A percentile compares a stretch with the other conserved stretches of the same genome.
These are phyloP conservation scores for Listrodromus nycthemerus DNA, from an alignment of 2,888 invertebrate species.

Conservation along the genomic window DNA sequence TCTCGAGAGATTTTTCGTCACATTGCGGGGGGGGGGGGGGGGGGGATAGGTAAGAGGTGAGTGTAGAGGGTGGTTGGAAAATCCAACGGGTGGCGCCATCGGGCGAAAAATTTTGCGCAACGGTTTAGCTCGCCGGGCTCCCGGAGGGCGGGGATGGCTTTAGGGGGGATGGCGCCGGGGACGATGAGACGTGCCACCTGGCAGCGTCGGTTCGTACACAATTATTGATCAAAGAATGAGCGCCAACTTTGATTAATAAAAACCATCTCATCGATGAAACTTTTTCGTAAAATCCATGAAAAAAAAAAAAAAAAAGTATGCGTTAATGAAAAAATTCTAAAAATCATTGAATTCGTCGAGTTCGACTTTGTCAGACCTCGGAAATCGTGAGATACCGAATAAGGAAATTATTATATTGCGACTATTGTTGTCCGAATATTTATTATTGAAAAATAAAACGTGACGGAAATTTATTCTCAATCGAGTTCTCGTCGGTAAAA, in stretches of 20 bases:
- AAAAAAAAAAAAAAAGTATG: constrained; percentile 1
- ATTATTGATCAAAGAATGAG: constrained; percentile 81
- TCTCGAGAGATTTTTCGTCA: constrained; percentile 16
- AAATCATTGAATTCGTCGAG: neutral
- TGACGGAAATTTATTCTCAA: constrained; percentile 32
- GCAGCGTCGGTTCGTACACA: constrained; percentile 68
- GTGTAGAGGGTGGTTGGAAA: constrained; percentile 36
- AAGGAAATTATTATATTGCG: neutral
- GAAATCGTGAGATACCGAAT: neutral
- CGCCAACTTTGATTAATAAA: constrained; percentile 73
- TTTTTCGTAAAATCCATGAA: neutral
- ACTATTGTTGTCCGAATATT: neutral
- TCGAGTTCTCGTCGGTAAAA: constrained; percentile 58
- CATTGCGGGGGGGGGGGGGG: neutral
- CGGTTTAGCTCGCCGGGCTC: constrained; percentile 39
- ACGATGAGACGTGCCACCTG: constrained; percentile 76
- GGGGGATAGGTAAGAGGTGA: neutral
- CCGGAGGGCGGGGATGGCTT: constrained; percentile 47
- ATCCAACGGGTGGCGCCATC: constrained; percentile 78
- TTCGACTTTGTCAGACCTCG: neutral
- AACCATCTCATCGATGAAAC: constrained; percentile 19
- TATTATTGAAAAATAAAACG: neutral
- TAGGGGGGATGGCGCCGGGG: constrained; percentile 44
- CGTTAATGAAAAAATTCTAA: neutral
- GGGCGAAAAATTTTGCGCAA: constrained; percentile 67